Base-by-base conservation (phyloP, 2,113 vertebrate species). In the Pithys albifrons region DNA sequence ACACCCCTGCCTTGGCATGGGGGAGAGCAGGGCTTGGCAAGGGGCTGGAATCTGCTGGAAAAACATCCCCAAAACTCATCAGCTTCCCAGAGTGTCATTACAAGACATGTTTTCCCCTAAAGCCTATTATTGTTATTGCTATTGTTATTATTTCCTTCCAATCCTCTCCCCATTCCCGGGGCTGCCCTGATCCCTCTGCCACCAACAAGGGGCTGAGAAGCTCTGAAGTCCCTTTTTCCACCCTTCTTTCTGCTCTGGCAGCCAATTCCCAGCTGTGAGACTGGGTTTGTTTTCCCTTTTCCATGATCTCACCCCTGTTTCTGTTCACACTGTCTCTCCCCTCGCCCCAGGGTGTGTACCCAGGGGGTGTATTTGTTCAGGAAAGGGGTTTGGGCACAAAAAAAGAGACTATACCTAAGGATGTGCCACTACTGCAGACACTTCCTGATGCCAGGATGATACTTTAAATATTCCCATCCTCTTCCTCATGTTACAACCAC, bases 301-400 rank as follows among this genome's bases (percentile, higher is more conserved):
- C 76, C 59, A 62, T 86, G 51, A 86, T n/a, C 72, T 94, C 87
- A 89, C 1, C 25, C 46, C 72, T 0, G 0, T 73, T 93, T 39
- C 75, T 88, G 33, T 83, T 61, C 29, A 83, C 8, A 0, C 12
- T 55, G 33, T 39, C 45, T 80, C 75, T 43, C 71, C 24, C 17
- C 35, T 88, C 0, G 0, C 71, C 57, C 66, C 43, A 55, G 48
- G 77, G 22, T 1, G 2, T 2, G 0, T 2, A 58, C 24, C n/a
- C 2, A 0, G 14, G 1, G 16, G 3, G 18, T 6, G 5, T 29
- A 19, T 80, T 84, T 71, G 48, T 52, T 35, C 57, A 70, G 27
- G 25, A 62, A 29, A 86, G 61, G 9, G 1, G 0, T 0, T 72
- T 86, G 15, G 27, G 20, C 1, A 33, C 23, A 17, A 48, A 71